Evolutionary conservation across 2,888 invertebrate species (phyloP).

Genomic region (Rhynchonema sp.): DNA sequence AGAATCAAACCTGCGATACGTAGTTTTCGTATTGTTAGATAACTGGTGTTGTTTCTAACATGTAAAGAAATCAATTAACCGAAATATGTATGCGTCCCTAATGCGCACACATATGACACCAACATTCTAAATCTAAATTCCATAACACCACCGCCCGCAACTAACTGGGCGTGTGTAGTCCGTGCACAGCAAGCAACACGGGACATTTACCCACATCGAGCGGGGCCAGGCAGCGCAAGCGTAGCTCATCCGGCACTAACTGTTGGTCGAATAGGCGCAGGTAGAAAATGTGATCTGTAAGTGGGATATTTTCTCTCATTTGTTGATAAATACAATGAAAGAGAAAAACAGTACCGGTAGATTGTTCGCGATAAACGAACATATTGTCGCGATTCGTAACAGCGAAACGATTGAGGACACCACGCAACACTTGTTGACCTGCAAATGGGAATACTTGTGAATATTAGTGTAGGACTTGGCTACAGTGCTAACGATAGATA

Average conservation of each 20-base stretch:
- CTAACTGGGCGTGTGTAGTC: not conserved
- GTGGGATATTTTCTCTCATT: no score
- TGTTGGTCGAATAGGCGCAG: not conserved
- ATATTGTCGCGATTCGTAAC: slow-evolving; percentile 52
- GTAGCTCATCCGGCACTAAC: not conserved
- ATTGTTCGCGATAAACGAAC: slow-evolving; percentile 43
- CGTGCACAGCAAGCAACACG: not conserved
- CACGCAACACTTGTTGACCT: slow-evolving; percentile 41
- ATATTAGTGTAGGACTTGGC: no score
- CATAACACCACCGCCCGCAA: not conserved
- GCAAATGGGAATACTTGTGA: no score
- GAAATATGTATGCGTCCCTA: no score
- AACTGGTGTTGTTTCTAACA: no score
- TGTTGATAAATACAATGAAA: no score
- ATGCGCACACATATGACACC: not conserved
- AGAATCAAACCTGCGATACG: no score
- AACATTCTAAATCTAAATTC: not conserved
- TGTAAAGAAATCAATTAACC: no score
- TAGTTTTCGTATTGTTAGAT: no score
- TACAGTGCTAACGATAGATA: no score
- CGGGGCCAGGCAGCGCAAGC: not conserved
- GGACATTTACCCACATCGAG: not conserved
- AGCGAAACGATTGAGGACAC: slow-evolving; percentile 47
- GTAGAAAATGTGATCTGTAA: not conserved
- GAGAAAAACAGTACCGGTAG: not conserved